A percentile compares a stretch with the other conserved stretches of the same genome.
Conservation (phyloP, 2,113 vertebrate species). For the Cyrtonyx montezumae region DNA sequence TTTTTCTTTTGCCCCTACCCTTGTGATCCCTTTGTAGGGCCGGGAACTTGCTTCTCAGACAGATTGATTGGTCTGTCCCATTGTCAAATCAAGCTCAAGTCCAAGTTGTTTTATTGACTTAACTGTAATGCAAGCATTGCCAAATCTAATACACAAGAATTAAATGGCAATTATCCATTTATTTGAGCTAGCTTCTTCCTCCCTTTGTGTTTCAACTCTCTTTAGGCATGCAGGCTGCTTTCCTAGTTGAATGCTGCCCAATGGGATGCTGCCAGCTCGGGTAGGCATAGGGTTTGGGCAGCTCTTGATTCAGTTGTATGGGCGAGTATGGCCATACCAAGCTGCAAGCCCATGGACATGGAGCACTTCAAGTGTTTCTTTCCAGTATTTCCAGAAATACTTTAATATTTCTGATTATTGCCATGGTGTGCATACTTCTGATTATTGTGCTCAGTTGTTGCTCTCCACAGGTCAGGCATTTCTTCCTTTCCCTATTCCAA, state of each 20-base stretch:
- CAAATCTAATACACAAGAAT: constrained; percentile 50
- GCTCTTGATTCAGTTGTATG: rapidly evolving
- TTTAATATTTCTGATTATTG: neutral
- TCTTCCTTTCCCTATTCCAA: neutral
- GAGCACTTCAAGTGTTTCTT: neutral
- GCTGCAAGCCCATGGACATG: rapidly evolving
- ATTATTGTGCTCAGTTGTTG: neutral
- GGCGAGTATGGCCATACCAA: neutral
- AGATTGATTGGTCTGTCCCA: neutral
- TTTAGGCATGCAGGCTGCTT: neutral
- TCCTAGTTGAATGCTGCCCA: neutral
- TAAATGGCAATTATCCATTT: constrained; percentile 64
- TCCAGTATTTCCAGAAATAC: neutral
- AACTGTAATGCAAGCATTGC: neutral
- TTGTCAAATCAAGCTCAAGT: neutral
- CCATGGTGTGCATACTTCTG: rapidly evolving
- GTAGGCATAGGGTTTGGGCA: neutral
- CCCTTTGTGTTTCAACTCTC: neutral
- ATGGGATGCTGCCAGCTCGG: rapidly evolving
- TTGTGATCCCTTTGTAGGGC: neutral
- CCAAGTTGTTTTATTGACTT: constrained; percentile 54
- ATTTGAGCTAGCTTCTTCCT: constrained; percentile 52
- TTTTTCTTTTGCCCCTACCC: neutral
- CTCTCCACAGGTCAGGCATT: neutral
- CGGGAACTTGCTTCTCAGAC: constrained; percentile 9